A percentile compares a stretch with the other conserved stretches of the same genome.
phyloP scores from a whole-genome alignment of 2,888 invertebrate species.

The Melanargia galathea region DNA sequence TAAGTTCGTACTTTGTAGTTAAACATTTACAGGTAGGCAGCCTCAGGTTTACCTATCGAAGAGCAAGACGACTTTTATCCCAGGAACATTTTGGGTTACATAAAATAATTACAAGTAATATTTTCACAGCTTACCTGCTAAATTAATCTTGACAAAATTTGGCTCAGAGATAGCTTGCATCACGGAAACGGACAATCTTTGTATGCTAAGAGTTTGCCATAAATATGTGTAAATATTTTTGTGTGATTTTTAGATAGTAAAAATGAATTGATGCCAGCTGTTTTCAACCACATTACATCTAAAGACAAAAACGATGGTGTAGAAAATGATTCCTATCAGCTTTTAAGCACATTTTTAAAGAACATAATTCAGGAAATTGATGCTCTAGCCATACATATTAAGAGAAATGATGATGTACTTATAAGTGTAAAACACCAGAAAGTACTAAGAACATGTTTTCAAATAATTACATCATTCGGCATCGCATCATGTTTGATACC shows the following conservation, averaged over 20 bases:
- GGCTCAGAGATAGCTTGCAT: too few species aligned
- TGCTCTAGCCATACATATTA: slow-evolving; percentile 56
- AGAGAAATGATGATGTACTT: slow-evolving; percentile 59
- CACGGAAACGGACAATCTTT: too few species aligned
- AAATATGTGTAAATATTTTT: background rate
- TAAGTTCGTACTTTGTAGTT: slow-evolving; percentile 39
- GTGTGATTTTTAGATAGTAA: slow-evolving; percentile 49
- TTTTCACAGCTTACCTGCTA: too few species aligned
- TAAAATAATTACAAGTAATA: too few species aligned
- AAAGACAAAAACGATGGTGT: slow-evolving; percentile 20
- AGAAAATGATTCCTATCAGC: slow-evolving; percentile 42
- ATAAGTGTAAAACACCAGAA: slow-evolving; percentile 87
- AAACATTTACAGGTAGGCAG: background rate
- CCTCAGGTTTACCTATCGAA: too few species aligned
- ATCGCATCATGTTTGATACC: slow-evolving; percentile 85
- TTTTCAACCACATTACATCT: slow-evolving; percentile 35
- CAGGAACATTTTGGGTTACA: too few species aligned
- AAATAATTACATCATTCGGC: slow-evolving; percentile 85
- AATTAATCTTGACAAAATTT: too few species aligned
- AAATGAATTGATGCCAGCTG: slow-evolving; percentile 49
- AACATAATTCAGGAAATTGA: slow-evolving; percentile 72
- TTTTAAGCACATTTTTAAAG: slow-evolving; percentile 67
- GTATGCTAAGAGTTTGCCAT: too few species aligned
- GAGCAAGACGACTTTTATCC: too few species aligned
- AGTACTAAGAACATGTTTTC: slow-evolving; percentile 82